Evolutionary conservation across 1,140 invertebrate genomes (phyloP).

Genomic region (Ceratina japonica): DNA sequence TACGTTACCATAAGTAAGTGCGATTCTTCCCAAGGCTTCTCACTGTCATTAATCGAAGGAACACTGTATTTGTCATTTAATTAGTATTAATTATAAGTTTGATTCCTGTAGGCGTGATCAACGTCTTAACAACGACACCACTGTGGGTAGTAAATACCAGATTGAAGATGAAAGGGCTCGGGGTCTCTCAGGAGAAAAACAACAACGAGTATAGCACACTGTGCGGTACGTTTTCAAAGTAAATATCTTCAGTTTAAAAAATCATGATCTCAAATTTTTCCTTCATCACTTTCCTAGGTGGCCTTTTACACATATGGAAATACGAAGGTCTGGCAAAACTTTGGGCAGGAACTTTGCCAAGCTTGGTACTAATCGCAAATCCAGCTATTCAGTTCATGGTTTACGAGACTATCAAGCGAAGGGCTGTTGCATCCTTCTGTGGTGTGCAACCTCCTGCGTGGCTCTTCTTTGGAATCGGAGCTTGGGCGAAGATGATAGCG

Average conservation of each 20-base stretch:
- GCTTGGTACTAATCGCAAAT: slow-evolving; percentile 91
- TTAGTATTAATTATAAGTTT: not conserved
- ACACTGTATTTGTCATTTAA: no score
- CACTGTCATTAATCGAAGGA: no score
- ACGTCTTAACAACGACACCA: slow-evolving; percentile 92
- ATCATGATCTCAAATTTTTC: not conserved
- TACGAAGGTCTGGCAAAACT: slow-evolving; percentile 86
- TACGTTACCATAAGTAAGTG: no score
- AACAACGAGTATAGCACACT: slow-evolving; percentile 79
- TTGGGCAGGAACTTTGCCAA: slow-evolving; percentile 91
- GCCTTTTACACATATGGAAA: slow-evolving; percentile 84
- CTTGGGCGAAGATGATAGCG: slow-evolving; percentile 89
- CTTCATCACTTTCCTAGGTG: slow-evolving; percentile 78
- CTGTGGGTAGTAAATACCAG: slow-evolving; percentile 95
- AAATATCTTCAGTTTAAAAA: not conserved
- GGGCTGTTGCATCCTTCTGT: slow-evolving; percentile 72
- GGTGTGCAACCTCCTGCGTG: slow-evolving; percentile 79
- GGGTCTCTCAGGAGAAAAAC: slow-evolving; percentile 52
- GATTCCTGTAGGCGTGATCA: slow-evolving; percentile 83
- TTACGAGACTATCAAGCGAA: slow-evolving; percentile 91
- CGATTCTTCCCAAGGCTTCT: no score
- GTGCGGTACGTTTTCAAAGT: slow-evolving; percentile 74
- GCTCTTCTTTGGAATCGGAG: slow-evolving; percentile 85
- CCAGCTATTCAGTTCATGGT: slow-evolving; percentile 95
- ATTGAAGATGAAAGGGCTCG: slow-evolving; percentile 86